phyloP scores from a whole-genome alignment of 2,888 invertebrate genomes.

The Carabus problematicus region DNA sequence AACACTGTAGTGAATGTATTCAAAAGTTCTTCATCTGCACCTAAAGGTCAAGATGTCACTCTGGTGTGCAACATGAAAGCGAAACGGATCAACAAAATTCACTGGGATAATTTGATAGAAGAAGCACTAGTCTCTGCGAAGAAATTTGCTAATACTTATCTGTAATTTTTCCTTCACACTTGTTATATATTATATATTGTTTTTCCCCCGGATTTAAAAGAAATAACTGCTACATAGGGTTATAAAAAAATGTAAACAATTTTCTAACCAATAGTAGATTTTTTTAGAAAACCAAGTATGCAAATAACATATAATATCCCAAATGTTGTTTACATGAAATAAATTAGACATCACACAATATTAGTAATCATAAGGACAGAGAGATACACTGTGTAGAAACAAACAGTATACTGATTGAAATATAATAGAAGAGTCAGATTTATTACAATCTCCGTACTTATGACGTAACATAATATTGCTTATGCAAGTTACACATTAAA shows the following conservation, averaged over 20 bases:
- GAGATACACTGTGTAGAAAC: too few relatives aligned
- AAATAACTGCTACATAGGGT: background rate
- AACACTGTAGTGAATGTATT: conserved; percentile 67
- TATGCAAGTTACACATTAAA: too few relatives aligned
- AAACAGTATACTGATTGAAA: too few relatives aligned
- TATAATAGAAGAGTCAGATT: too few relatives aligned
- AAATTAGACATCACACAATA: too few relatives aligned
- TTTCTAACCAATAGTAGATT: background rate
- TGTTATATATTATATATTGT: background rate
- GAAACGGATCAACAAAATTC: conserved; percentile 65
- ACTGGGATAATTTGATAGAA: conserved; percentile 69
- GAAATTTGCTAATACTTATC: conserved; percentile 59
- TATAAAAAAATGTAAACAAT: conserved; percentile 2
- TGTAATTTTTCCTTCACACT: conserved; percentile 46
- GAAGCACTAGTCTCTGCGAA: conserved; percentile 68
- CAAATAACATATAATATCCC: conserved; percentile 9
- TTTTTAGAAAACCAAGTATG: conserved; percentile 3
- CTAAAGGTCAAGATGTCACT: conserved; percentile 66
- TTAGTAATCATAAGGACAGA: too few relatives aligned
- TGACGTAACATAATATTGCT: too few relatives aligned
- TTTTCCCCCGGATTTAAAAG: background rate
- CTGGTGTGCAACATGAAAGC: conserved; percentile 73
- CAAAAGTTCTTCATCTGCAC: conserved; percentile 61
- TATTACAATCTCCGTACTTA: too few relatives aligned
- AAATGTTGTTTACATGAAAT: background rate